phyloP scores from a whole-genome alignment of 2,888 invertebrate genomes.

The Monoplex corrugatus region DNA sequence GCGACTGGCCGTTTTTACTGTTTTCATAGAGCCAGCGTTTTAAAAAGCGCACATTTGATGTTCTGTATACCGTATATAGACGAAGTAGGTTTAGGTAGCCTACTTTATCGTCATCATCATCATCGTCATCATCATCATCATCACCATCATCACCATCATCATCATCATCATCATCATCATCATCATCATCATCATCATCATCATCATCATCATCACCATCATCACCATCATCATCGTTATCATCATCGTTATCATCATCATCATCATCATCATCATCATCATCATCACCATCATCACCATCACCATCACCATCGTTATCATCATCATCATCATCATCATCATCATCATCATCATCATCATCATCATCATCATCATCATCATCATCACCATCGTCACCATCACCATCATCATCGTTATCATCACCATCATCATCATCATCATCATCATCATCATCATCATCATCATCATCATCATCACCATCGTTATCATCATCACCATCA shows the following conservation, averaged over 20 bases:
- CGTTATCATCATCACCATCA: conserved; percentile 7
- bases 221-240: not conserved
- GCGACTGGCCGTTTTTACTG: no score
- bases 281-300: not conserved
- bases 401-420: not conserved
- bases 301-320: no score
- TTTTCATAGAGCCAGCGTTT: no score
- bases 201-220: not conserved
- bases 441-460: conserved; percentile 36
- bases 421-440: conserved; percentile 19
- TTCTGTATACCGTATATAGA: no score
- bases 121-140: conserved; percentile 22
- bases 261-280: not conserved
- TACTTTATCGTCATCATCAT: conserved; percentile 19
- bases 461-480: not conserved
- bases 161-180: conserved; percentile 10
- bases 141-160: not conserved
- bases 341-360: conserved; percentile 30
- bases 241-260: not conserved
- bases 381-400: not conserved
- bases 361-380: conserved; percentile 27
- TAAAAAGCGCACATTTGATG: no score
- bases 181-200: not conserved
- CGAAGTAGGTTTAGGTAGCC: no score
- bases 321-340: conserved; percentile 20